Conservation (phyloP, 1,140 invertebrate genomes). For the Radopholus similis region DNA sequence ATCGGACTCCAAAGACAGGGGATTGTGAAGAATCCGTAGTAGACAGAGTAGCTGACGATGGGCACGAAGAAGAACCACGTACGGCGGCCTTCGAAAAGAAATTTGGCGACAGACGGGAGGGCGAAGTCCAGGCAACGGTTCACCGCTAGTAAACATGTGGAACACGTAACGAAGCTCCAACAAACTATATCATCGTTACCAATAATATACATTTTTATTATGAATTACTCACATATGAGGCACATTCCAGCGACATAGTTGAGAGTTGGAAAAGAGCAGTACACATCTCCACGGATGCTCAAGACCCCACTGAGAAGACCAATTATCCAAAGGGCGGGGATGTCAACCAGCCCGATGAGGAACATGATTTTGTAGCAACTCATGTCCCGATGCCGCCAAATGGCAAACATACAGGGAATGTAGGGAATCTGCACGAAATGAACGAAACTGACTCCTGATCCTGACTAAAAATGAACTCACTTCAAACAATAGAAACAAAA, state of each 20-base stretch:
- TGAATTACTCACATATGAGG: not conserved
- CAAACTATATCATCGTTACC: not conserved
- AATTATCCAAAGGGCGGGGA: not conserved
- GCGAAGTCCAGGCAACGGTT: conserved; percentile 5
- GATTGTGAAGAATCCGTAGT: conserved; percentile 3
- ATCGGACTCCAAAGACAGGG: not conserved
- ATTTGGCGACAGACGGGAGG: not conserved
- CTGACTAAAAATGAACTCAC: no score
- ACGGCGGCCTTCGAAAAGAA: not conserved
- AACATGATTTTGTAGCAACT: conserved; percentile 25
- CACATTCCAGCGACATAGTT: conserved; percentile 15
- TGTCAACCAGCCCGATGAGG: conserved; percentile 21
- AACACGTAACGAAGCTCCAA: not conserved
- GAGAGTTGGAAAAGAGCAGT: conserved; percentile 18
- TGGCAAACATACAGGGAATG: conserved; percentile 7
- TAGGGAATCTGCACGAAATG: not conserved
- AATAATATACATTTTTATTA: not conserved
- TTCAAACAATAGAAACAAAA: not conserved
- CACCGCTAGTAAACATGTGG: not conserved
- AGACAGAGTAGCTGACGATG: not conserved
- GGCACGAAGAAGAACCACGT: not conserved
- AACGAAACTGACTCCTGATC: not conserved
- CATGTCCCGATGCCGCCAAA: not conserved
- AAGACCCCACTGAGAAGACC: conserved; percentile 1
- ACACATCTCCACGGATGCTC: conserved; percentile 4